Base-by-base conservation (phyloP, 2,888 invertebrate species). In the Drosophila birchii region DNA sequence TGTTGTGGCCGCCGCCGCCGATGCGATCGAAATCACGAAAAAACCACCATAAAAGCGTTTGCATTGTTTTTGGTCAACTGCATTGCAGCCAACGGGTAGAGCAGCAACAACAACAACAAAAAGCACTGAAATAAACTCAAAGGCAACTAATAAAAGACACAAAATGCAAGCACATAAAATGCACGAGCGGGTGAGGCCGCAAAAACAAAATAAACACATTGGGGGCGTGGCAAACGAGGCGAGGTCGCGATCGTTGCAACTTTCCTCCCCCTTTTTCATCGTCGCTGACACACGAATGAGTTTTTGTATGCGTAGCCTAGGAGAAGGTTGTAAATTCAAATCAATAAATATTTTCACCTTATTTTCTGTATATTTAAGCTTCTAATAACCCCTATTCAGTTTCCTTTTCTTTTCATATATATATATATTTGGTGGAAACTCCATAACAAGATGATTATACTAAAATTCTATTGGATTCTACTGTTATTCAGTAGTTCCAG, bases 31-130 rank as follows among this genome's bases (percentile, higher is more conserved):
- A 76, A 88, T 83, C 86, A 76, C 55, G 55, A 70, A 68, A 62
- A 74, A 64, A 41, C 53, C 59, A 61, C 72, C 71, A 78, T 88
- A 88, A 88, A 88, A 73, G 86, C 78, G 74, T 62, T 62, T 55
- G 78, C 86, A 80, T 83, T 88, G 88, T 83, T 78, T 83, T 86
- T 83, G 86, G 78, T 71, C 78, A 83, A 76, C 83, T 80, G 83
- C 88, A 83, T 75, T 83, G 83, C 88, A 71, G 88, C 45, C 66
- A 66, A 58, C 47, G 41, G 57, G 29, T 20, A 39, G 12, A 39
- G 32, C 38, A 59, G 29, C 26, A 58, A 38, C 55, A 62, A 66
- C 63, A 61, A 29, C 47, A 38, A 58, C 45, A 59, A 34, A 11
- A 47, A 20, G 20, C 26, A 18, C 63, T 23, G 39, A 32, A 61